These are phyloP conservation scores for Leucophenga montana DNA, from an alignment of 2,888 invertebrate species.

Conservation along the genomic window DNA sequence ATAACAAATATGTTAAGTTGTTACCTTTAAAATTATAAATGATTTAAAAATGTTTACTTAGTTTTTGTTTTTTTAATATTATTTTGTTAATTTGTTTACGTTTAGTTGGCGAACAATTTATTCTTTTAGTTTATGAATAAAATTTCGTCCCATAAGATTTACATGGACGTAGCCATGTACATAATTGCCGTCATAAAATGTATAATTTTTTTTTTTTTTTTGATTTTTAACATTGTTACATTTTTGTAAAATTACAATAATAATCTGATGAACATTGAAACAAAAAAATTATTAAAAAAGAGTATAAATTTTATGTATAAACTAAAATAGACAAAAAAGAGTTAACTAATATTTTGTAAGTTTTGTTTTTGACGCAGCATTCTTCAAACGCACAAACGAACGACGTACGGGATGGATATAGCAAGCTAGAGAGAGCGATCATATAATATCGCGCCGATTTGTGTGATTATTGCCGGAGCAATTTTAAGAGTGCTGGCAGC, in stretches of 20 bases:
- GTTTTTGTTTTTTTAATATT: not conserved
- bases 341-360: slow-evolving; percentile 8
- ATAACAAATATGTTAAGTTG: slow-evolving; percentile 4
- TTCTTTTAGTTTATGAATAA: too few species aligned
- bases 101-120: not conserved
- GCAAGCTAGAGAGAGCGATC: slow-evolving; percentile 1
- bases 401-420: too few species aligned
- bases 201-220: too few species aligned
- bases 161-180: not conserved
- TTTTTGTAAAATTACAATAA: too few species aligned
- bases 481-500: not conserved
- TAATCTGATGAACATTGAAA: too few species aligned
- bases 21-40: slow-evolving; percentile 16
- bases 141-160: not conserved
- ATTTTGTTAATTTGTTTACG: too few species aligned
- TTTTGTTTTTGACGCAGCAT: not conserved
- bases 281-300: too few species aligned
- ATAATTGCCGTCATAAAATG: too few species aligned
- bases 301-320: too few species aligned
- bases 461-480: slow-evolving; percentile 6
- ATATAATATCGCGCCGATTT: not conserved
- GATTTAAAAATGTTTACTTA: too few species aligned
- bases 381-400: not conserved
- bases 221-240: too few species aligned
- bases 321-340: too few species aligned